Evolutionary conservation across 2,797 vertebrate genomes (phyloP), one percentile per base, ranked within the genome.

Genomic region (Betta splendens): DNA sequence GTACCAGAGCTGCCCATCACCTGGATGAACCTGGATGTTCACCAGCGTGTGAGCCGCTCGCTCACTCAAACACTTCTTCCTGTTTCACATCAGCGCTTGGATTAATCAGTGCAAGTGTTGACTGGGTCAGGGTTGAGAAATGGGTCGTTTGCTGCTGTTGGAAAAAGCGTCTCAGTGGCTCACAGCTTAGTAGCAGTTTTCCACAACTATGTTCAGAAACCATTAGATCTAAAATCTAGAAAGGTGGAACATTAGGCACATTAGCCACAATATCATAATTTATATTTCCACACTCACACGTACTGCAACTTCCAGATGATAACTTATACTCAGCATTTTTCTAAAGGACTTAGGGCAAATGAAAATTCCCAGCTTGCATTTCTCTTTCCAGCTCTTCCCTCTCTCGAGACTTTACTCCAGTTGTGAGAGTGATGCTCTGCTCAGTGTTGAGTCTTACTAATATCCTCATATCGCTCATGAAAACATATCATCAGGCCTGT

Each of bases 361-460:
- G 0, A n/a, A 12, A 43, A 38, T 31, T 17, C 8, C 58, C 9
- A 21, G 18, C 32, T 16, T 20, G 13, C 28, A 22, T 49, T 42
- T 37, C 15, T 48, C 51, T 5, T 42, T 55, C 22, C 35, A 32
- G 44, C 35, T 52, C 57, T 73, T 67, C 33, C 13, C 36, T n/a
- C n/a, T n/a, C n/a, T n/a, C n/a, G n/a, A 57, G 17, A 29, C 65
- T 38, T 44, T 9, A 23, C 47, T 45, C 7, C 7, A 33, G 57
- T 35, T 33, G n/a, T 42, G 23, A 69, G 56, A 77, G 35, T 46
- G 59, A 74, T 79, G 20, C 11, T 57, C 36, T 64, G 57, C 60
- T 63, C 25, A 69, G 48, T 39, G 49, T 58, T 64, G n/a, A 21
- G 36, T 45, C 71, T 75, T 50, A 9, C 61, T 63, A 76, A 69